Evolutionary conservation across 2,888 invertebrate species (phyloP), one percentile per base, ranked within the genome.

Genomic region (Neria commutata): DNA sequence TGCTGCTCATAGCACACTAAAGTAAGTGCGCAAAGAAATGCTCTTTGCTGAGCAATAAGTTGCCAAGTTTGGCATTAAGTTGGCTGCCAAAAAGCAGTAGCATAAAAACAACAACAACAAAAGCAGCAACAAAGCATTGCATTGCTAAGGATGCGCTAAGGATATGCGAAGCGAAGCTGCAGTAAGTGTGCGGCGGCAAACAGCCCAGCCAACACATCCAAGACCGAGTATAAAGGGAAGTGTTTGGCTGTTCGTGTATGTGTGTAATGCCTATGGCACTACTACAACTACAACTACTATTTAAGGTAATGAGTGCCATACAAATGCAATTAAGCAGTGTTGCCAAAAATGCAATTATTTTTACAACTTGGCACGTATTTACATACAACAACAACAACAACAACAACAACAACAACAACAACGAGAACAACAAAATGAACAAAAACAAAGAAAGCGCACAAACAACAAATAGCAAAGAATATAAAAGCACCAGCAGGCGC

Each of bases 291-390:
- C 55, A 34, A 60, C 61, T 57, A 56, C 61, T 63, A 60, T 77
- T 77, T 74, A 74, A 72, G 70, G 73, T 77, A 77, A 77, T 77
- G 77, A 75, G 75, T 68, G 63, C n/a, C 73, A 25, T 16, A 52
- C 70, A 69, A 74, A 75, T 73, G 71, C 70, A 77, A 76, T 76
- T 77, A 78, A 73, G 74, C 58, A 71, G 62, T 66, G 67, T 66
- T 74, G 75, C 76, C 73, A 78, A 73, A 71, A 71, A 69, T 42
- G 17, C 42, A 42, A n/a, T 5, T 5, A 4, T 8, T 37, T 37
- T 5, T 37, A n/a, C n/a, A n/a, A n/a, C n/a, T n/a, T n/a, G n/a
- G 56, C 56, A 40, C 23, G 46, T 63, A 68, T 63, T 65, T 60
- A 61, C 33, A 64, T 62, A 62, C 62, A 62, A 54, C 52, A 57